Evolutionary conservation across 2,888 invertebrate species (phyloP), one percentile per base, ranked within the genome.

Genomic region (Hyppa rectilinea): DNA sequence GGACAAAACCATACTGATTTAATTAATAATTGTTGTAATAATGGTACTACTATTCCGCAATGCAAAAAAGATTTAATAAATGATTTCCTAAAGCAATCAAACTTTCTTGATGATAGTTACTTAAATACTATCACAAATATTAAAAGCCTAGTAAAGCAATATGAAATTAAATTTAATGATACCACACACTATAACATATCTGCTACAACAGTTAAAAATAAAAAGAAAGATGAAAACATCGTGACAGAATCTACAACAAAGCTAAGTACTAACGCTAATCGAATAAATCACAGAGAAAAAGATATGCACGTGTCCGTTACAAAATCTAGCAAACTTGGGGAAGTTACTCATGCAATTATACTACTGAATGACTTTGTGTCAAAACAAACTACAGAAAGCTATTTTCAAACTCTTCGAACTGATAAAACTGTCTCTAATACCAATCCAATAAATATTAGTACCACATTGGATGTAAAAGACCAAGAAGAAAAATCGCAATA

Each of bases 121-220:
- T 86, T 87, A 71, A 83, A 88, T 1, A 92, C 90, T 0, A 84
- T 92, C 43, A 80, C 79, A 2, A 90, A 89, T 81, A 88, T 93
- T 38, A 90, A 88, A 80, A 81, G 82, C 5, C 80, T 91, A 7
- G 85, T 92, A 2, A 87, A 89, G 73, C 66, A 88, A 26, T 92
- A 90, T 58, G 85, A 87, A 26, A 78, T 83, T 29, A 87, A 86
- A 78, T 12, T 85, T 17, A 67, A 81, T 40, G 45, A 36, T 56
- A 62, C 79, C 14, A 52, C 12, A 2, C 1, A 64, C 29, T 17
- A 45, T 20, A 65, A 65, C 9, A 10, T 20, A 36, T n/a, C 45
- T 61, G 4, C 2, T 0, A 50, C 10, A 12, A 38, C 14, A 52
- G 1, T n/a, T 38, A 9, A 49, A 47, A 9, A 23, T 20, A 45